Conservation (phyloP, 2,888 invertebrate genomes). For the Spilarctia lutea region DNA sequence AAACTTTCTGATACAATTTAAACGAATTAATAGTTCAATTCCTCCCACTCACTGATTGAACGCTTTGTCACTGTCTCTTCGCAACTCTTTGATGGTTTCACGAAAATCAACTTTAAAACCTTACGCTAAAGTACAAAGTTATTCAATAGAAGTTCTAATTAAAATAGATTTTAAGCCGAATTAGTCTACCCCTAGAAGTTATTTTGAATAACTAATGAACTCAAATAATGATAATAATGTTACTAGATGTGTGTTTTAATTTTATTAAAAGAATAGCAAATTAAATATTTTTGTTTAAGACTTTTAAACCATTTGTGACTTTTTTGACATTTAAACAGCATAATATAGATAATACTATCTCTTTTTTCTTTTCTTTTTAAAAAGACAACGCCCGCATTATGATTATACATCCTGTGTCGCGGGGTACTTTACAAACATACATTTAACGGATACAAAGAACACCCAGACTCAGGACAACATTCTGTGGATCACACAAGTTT, state of each 20-base stretch:
- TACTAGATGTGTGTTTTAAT: neutral
- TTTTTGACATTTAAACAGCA: too few relatives aligned
- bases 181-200: slow-evolving; percentile 44
- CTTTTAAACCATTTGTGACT: too few relatives aligned
- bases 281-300: neutral
- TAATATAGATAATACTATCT: too few relatives aligned
- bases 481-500: too few relatives aligned
- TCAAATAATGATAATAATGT: slow-evolving; percentile 2
- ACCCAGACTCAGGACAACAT: too few relatives aligned
- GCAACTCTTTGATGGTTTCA: slow-evolving; percentile 13
- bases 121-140: slow-evolving; percentile 11
- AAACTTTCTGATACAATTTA: slow-evolving; percentile 60
- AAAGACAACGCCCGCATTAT: too few relatives aligned
- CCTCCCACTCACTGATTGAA: slow-evolving; percentile 60
- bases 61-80: slow-evolving; percentile 60
- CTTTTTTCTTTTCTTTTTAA: too few relatives aligned
- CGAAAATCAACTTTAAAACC: slow-evolving; percentile 17
- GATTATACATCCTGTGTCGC: too few relatives aligned
- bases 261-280: neutral
- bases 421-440: too few relatives aligned
- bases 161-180: slow-evolving; percentile 44
- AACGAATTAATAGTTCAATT: slow-evolving; percentile 64
- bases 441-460: too few relatives aligned
- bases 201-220: slow-evolving; percentile 28
- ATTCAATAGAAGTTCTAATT: slow-evolving; percentile 25